Evolutionary conservation across 2,797 vertebrate genomes (phyloP).

Genomic region (Novumbra hubbsi): DNA sequence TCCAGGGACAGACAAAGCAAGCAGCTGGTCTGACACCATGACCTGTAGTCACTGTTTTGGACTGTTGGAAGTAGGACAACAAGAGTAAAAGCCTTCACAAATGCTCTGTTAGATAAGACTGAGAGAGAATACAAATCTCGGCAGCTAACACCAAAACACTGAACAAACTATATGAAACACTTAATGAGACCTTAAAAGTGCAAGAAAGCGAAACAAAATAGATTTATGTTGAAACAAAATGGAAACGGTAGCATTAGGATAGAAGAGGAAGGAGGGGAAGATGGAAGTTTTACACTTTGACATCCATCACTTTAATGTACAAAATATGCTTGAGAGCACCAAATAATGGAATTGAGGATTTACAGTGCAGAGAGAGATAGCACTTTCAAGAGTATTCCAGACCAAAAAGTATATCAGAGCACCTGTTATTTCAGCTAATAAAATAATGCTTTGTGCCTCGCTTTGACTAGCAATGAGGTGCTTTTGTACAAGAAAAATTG

Average conservation of each 20-base stretch:
- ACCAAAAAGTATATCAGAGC: not conserved
- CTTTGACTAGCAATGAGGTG: not conserved
- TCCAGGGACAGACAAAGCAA: not conserved
- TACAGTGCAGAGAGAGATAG: constrained; percentile 23
- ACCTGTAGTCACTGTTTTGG: constrained; percentile 2
- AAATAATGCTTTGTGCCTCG: not conserved
- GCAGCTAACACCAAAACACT: not conserved
- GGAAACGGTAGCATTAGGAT: constrained; percentile 7
- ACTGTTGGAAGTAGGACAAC: constrained; percentile 5
- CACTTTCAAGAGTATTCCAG: not conserved
- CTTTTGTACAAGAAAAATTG: not conserved
- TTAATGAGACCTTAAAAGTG: not conserved
- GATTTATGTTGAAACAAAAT: not conserved
- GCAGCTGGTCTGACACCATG: not conserved
- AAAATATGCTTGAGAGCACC: constrained; percentile 33
- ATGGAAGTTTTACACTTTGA: constrained; percentile 25
- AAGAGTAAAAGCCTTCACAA: not conserved
- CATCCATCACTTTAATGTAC: constrained; percentile 46
- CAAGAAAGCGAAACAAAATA: constrained; percentile 1
- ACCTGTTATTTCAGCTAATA: constrained; percentile 5
- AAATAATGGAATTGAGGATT: constrained; percentile 32
- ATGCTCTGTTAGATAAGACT: not conserved
- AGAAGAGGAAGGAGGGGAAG: constrained; percentile 16
- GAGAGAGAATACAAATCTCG: not conserved
- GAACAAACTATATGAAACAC: not conserved